These are phyloP conservation scores for Connochaetes taurinus DNA, from an alignment of 2,113 vertebrate species.

Conservation along the genomic window DNA sequence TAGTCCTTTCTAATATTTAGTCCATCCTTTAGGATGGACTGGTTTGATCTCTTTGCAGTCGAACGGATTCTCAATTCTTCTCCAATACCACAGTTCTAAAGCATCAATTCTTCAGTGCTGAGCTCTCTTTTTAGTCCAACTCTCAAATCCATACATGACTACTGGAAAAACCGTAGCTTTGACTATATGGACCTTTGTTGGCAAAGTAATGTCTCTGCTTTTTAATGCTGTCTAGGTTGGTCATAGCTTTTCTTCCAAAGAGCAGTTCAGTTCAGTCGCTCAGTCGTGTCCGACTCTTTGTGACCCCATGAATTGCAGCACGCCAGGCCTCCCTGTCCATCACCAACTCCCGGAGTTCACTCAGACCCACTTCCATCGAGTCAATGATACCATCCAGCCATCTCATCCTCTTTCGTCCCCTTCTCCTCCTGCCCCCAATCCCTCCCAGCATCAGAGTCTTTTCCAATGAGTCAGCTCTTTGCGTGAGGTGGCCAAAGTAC, in stretches of 20 bases:
- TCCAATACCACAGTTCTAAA: neutral
- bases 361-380: too few relatives aligned
- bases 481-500: too few relatives aligned
- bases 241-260: neutral
- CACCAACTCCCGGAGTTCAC: too few relatives aligned
- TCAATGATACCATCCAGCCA: too few relatives aligned
- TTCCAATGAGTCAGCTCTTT: too few relatives aligned
- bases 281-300: too few relatives aligned
- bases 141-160: neutral
- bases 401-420: too few relatives aligned
- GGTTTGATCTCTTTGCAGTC: neutral
- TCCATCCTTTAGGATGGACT: neutral
- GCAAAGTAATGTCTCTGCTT: neutral
- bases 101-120: neutral
- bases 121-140: neutral
- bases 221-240: neutral
- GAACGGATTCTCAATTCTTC: neutral
- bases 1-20: neutral
- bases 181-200: neutral
- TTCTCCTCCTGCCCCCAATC: too few relatives aligned
- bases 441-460: too few relatives aligned
- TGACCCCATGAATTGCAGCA: too few relatives aligned
- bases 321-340: too few relatives aligned
- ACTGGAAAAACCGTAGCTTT: neutral
- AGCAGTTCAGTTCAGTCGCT: neutral